These are phyloP conservation scores for Falco columbarius DNA, from an alignment of 2,797 vertebrate species.

Conservation along the genomic window DNA sequence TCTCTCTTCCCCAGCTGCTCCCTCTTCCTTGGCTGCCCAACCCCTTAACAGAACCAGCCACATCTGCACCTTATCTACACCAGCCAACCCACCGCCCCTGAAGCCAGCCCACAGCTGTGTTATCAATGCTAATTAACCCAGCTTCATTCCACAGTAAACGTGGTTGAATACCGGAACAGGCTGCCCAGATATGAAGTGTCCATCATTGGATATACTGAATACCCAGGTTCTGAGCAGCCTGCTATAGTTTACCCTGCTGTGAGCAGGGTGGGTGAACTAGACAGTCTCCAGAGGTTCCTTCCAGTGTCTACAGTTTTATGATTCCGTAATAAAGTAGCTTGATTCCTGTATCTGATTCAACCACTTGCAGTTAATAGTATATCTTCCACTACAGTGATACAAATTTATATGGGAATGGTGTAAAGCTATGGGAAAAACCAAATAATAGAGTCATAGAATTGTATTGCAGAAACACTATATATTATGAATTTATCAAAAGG, in stretches of 20 bases:
- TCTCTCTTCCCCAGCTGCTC: too few species aligned
- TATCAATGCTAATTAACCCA: too few species aligned
- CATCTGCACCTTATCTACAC: too few species aligned
- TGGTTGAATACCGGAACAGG: background rate
- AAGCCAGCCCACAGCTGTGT: too few species aligned
- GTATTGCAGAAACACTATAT: background rate
- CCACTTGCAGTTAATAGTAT: background rate
- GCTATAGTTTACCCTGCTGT: background rate
- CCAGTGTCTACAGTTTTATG: background rate
- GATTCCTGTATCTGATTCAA: background rate
- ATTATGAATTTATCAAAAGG: background rate
- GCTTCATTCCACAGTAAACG: background rate
- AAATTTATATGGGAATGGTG: background rate
- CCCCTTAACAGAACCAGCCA: too few species aligned
- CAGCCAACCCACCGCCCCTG: too few species aligned
- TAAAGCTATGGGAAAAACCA: background rate
- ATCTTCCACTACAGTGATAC: background rate
- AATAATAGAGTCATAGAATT: background rate
- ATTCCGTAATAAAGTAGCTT: background rate
- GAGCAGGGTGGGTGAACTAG: background rate
- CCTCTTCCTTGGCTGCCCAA: too few species aligned
- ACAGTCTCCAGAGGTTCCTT: background rate
- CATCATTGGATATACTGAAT: background rate
- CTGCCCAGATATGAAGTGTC: background rate
- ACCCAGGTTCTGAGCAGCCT: background rate